Evolutionary conservation across 1,140 invertebrate species (phyloP), one percentile per base, ranked within the genome.

Genomic region (Zaprionus davidi): DNA sequence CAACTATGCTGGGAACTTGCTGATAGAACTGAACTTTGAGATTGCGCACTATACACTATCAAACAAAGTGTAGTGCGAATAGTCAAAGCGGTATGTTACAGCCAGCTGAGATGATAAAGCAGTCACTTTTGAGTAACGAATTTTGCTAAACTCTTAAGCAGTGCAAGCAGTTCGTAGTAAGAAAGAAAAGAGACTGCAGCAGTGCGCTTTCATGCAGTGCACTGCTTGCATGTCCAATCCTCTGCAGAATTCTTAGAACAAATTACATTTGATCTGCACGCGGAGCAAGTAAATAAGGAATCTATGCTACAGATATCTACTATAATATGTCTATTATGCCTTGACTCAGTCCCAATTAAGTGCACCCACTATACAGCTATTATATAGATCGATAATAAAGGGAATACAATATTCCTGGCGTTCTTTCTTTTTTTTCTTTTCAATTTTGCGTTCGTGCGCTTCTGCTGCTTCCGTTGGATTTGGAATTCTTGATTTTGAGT

Each of bases 11-110:
- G 58, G 62, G 68, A 71, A 71, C 58, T 59, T 51, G 60, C 53
- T 26, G 67, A 22, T 55, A 49, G 56, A 26, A 56, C 20, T 76
- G 68, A 65, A 71, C 73, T 76, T 76, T 71, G 72, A 70, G 56
- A 24, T 59, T 36, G 26, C 38, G 59, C 68, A 63, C 56, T 13
- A 51, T 51, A 24, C 46, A 11, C 46, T 51, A 13, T 34, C 17
- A 20, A 24, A 34, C 3, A 11, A 51, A 12, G 46, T 20, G 9
- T 51, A 51, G 17, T 22, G 9, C 20, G 46, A 22, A 12, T 51
- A 13, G 11, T 12, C 6, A 12, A 12, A 13, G 20, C 11, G 1
- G 20, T 3, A 5, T 51, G 46, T 22, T 2, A 24, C 41, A 17
- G n/a, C 2, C 9, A 0, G 9, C 9, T 34, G 9, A 34, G 31